phyloP scores from a whole-genome alignment of 2,888 invertebrate genomes.

The Lasioglossum zephyrum region DNA sequence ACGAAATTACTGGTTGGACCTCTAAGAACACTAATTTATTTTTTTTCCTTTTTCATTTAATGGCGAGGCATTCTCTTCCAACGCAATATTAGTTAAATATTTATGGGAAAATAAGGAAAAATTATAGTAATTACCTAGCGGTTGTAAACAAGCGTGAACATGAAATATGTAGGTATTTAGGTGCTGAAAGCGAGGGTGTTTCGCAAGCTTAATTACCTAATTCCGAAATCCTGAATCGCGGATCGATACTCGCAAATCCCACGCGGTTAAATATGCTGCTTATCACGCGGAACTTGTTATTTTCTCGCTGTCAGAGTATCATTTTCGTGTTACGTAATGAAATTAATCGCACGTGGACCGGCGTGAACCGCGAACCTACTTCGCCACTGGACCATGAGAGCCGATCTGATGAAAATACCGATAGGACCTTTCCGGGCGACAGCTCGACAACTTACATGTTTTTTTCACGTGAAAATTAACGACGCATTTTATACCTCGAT shows the following conservation, averaged over 20 bases:
- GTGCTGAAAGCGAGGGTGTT: too few species aligned
- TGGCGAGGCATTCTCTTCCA: background rate
- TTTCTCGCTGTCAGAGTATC: constrained; percentile 1
- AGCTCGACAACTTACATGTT: background rate
- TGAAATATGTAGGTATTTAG: background rate
- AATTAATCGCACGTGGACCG: constrained; percentile 57
- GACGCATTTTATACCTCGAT: background rate
- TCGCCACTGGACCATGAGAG: constrained; percentile 65
- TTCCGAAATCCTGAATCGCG: constrained; percentile 18
- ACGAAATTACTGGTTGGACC: background rate
- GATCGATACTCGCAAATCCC: background rate
- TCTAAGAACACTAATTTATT: background rate
- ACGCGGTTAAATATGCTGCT: background rate
- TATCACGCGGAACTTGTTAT: constrained; percentile 20
- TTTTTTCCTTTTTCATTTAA: background rate
- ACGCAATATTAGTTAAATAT: background rate
- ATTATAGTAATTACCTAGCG: background rate
- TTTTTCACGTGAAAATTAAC: background rate
- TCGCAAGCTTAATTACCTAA: background rate
- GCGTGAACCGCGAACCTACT: constrained; percentile 52
- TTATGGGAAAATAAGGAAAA: background rate
- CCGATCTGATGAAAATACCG: constrained; percentile 40
- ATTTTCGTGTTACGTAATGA: constrained; percentile 64
- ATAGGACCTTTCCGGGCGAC: background rate
- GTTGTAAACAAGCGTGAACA: background rate